Base-by-base conservation (phyloP, 1,140 invertebrate genomes). In the Tetranychus cinnabarinus region DNA sequence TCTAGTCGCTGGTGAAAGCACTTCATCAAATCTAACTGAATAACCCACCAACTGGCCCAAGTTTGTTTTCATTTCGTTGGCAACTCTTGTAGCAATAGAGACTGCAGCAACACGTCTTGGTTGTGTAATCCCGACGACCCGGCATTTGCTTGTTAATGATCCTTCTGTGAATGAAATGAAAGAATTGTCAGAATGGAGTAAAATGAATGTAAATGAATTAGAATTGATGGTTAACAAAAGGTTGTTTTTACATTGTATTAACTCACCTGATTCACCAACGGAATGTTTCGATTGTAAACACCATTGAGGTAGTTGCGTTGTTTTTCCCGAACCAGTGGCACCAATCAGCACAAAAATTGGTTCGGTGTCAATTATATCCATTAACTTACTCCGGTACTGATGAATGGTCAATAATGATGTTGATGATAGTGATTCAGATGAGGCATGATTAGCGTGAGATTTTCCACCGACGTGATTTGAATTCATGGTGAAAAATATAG, bases 71-170 rank as follows among this genome's bases (percentile, higher is more conserved):
- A 79, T 78, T 71, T 92, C 89, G 64, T 81, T 74, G 0, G 91
- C 84, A 0, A 97, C 92, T 65, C 91, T 73, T 59, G 80, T 78
- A 1, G 92, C 86, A 8, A 98, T 74, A 33, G 86, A 86, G 0
- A 92, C 83, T 1, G 92, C 92, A 1, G 92, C 92, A 2, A 97
- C 86, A 66, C 91, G 74, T 50, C 92, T 76, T 1, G 92, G 92
- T 72, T 81, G 85, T 0, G 88, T 91, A 31, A 92, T 79, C 1
- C 78, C 85, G 63, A 90, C 83, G 60, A 78, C 76, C 55, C 77
- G 77, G 55, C 74, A 75, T 58, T 71, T 73, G 33, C 77, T 61
- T n/a, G 50, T 2, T 2, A 52, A 4, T 13, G 48, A n/a, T 37
- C 55, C 15, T 57, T 57, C n/a, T 37, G 23, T 52, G 23, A 39